Evolutionary conservation across 2,113 vertebrate species (phyloP), one percentile per base, ranked within the genome.

Genomic region (Clupea harengus): DNA sequence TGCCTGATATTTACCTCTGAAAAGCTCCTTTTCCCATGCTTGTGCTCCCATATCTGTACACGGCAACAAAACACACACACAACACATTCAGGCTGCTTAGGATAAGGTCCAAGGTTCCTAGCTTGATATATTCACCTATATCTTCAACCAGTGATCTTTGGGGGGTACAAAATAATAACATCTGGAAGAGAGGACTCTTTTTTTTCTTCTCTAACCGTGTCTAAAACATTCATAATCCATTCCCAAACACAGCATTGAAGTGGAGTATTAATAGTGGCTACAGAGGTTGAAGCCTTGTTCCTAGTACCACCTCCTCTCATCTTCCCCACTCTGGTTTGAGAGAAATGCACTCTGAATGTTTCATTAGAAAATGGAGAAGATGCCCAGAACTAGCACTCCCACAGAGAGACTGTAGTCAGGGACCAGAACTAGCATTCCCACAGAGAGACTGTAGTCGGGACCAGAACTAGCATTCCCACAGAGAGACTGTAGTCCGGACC

Each of bases 31-130:
- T 72, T 72, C 11, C 32, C 28, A 72, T 72, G 64, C 64, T 28
- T 32, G 64, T 72, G 64, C 64, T 32, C 64, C 64, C n/a, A 72
- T 72, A 72, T 72, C 64, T 72, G 64, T 32, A 72, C 64, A 72
- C 32, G 64, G 64, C 15, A 28, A 72, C 9, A 32, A 72, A 28
- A 46, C 39, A 45, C 54, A 45, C 54, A 72, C 64, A 72, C 7
- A 25, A 25, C 64, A 72, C 25, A 72, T 72, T 72, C 64, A 72
- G 25, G 13, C 64, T 72, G 64, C 25, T 72, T 72, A 72, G 64
- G 64, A 72, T 72, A 10, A 72, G 64, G 25, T 72, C 64, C 25
- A 72, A 72, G 64, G 64, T 72, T 39, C 64, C 64, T 72, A 72
- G 64, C 64, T 72, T 72, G 28, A 72, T 72, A 72, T 72, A 72